Conservation (phyloP, 2,888 invertebrate genomes). For the Pyrocoelia pectoralis region DNA sequence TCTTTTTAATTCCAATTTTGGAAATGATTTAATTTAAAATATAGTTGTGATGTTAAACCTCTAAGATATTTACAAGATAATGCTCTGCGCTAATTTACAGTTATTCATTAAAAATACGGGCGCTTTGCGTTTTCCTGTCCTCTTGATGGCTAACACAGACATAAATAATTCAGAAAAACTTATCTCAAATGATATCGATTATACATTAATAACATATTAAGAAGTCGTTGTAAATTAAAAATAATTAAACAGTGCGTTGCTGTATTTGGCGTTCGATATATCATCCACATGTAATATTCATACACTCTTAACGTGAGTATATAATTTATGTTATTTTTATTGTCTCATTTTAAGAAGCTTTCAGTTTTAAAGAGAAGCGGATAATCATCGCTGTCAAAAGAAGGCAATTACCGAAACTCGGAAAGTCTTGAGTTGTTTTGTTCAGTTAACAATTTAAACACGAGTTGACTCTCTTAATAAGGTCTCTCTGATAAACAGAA, state of each 20-base stretch:
- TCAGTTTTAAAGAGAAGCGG: slow-evolving; percentile 22
- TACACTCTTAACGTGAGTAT: slow-evolving; percentile 25
- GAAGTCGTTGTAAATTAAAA: slow-evolving; percentile 55
- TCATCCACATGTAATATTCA: slow-evolving; percentile 33
- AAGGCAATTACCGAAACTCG: slow-evolving; percentile 25
- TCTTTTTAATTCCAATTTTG: background rate
- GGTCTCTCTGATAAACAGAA: slow-evolving; percentile 1
- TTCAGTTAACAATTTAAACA: slow-evolving; percentile 9
- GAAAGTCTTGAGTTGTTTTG: slow-evolving; percentile 19
- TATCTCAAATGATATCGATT: slow-evolving; percentile 55
- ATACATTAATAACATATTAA: slow-evolving; percentile 55
- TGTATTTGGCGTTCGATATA: slow-evolving; percentile 38
- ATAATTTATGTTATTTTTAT: slow-evolving; percentile 36
- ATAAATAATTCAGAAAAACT: slow-evolving; percentile 35
- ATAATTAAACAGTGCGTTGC: slow-evolving; percentile 53
- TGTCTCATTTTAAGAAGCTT: slow-evolving; percentile 27
- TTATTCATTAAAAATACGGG: slow-evolving; percentile 22
- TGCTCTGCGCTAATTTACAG: slow-evolving; percentile 12
- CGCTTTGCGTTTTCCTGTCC: slow-evolving; percentile 12
- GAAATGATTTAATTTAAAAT: background rate
- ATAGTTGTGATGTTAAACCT: background rate
- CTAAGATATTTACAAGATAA: slow-evolving; percentile 4
- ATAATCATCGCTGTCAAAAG: slow-evolving; percentile 29
- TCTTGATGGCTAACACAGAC: slow-evolving; percentile 21
- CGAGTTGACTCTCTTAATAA: slow-evolving; percentile 5